Conservation (phyloP, 2,888 invertebrate species). For the Tholera decimalis region DNA sequence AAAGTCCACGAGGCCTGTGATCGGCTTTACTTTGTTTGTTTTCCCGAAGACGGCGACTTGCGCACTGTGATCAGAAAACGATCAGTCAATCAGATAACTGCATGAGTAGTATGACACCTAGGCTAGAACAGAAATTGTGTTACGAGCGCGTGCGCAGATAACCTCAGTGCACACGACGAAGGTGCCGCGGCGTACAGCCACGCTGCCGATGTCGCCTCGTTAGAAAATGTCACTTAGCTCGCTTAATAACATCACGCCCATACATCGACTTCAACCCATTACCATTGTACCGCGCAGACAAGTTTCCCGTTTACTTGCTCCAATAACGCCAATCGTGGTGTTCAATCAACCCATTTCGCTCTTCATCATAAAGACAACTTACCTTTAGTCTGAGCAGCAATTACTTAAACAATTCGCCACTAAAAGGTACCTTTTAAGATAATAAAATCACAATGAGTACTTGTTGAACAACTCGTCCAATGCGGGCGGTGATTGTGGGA, state of each 20-base stretch:
- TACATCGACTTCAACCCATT: conserved; percentile 31
- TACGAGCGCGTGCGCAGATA: conserved; percentile 63
- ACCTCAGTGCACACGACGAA: conserved; percentile 59
- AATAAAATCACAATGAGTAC: conserved; percentile 78
- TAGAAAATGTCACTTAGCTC: conserved; percentile 66
- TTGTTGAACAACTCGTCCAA: conserved; percentile 68
- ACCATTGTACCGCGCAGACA: conserved; percentile 33
- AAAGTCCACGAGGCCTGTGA: conserved; percentile 38
- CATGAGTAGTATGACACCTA: conserved; percentile 50
- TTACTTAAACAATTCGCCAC: conserved; percentile 56
- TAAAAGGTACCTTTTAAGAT: conserved; percentile 72
- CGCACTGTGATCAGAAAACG: conserved; percentile 26
- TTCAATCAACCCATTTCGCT: conserved; percentile 6
- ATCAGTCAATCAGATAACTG: conserved; percentile 38
- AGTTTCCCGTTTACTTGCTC: conserved; percentile 18
- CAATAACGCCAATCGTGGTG: conserved; percentile 27
- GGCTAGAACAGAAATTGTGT: conserved; percentile 64
- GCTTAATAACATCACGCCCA: conserved; percentile 56
- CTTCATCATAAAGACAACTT: conserved; percentile 4
- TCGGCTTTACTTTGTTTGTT: conserved; percentile 32
- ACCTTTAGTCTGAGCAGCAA: conserved; percentile 16
- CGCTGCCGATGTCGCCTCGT: conserved; percentile 43
- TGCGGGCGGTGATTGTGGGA: conserved; percentile 79
- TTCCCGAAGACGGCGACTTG: conserved; percentile 1
- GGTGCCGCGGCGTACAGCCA: conserved; percentile 45